Base-by-base conservation (phyloP, 2,113 vertebrate species). In the Geococcyx californianus region DNA sequence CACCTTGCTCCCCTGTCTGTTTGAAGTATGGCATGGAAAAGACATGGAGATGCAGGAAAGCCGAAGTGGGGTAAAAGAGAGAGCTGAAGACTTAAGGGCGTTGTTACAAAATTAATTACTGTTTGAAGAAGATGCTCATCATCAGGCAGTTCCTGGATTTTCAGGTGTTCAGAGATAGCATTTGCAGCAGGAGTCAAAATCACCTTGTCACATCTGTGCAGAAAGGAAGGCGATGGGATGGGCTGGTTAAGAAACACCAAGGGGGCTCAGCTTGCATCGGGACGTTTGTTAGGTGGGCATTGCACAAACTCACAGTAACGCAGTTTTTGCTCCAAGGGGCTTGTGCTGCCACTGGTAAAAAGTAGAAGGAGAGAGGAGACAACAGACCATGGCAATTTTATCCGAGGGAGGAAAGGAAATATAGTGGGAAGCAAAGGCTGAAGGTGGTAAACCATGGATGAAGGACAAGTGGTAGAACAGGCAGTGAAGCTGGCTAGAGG, bases 221-320 rank as follows among this genome's bases (percentile, higher is more conserved):
- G 58, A 13, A 69, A 13, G 54, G 28, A 77, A 19, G 25, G 13
- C 36, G 52, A 13, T 42, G 29, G 21, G 11, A 5, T 33, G 16
- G 40, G 55, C 25, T 8, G 2, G n/a, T 52, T 63, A 33, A 74
- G 17, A 28, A 47, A 11, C 51, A 63, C 20, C 52, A 11, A 51
- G 58, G 36, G 13, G 38, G 20, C 38, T 87, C 45, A 21, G 19
- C 21, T 6, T n/a, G 23, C 42, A 8, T 1, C 7, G 49, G 16
- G 79, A 36, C 0, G 0, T 76, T 40, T 31, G 13, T 31, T 25
- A 38, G 67, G 29, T 36, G 36, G 60, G 62, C 40, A 36, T 44
- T 25, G 31, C 58, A 51, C 17, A 75, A 59, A 36, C 4, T 38
- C 38, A 15, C 40, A 44, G 51, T 3, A 70, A 56, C 26, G 25